These are phyloP conservation scores for Dioctria rufipes DNA, from an alignment of 2,888 invertebrate genomes.

Conservation along the genomic window DNA sequence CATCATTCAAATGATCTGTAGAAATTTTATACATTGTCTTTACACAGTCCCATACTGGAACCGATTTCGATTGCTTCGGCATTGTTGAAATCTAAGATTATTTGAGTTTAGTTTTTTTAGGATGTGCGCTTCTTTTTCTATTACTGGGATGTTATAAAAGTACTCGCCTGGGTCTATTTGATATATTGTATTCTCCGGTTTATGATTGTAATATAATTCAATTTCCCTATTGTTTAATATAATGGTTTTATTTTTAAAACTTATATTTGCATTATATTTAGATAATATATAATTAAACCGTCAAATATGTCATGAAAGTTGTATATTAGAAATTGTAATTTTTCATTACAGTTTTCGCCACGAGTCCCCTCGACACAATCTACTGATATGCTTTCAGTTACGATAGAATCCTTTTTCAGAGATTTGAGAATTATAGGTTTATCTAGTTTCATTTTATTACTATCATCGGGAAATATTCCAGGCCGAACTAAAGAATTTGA, in stretches of 20 bases:
- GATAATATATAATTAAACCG: constrained; percentile 18
- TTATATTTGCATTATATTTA: constrained; percentile 7
- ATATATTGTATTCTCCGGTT: constrained; percentile 2
- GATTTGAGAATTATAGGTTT: constrained; percentile 15
- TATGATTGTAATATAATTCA: neutral
- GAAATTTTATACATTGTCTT: constrained; percentile 1
- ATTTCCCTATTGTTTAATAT: neutral
- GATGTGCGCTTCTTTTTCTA: neutral
- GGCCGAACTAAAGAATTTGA: neutral
- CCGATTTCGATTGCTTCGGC: neutral
- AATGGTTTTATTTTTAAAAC: neutral
- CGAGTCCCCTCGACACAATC: constrained; percentile 9
- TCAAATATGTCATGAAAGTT: constrained; percentile 36
- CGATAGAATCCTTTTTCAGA: neutral
- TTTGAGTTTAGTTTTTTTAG: neutral
- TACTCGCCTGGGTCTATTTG: neutral
- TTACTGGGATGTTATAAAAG: neutral
- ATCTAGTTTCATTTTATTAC: neutral
- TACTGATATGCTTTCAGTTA: constrained; percentile 8
- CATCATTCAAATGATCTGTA: neutral
- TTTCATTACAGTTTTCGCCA: neutral
- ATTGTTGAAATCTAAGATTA: neutral
- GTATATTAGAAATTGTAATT: constrained; percentile 14
- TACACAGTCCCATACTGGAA: neutral
- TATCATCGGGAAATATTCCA: neutral